Evolutionary conservation across 2,888 invertebrate species (phyloP).

Genomic region (Octonoba sinensis): DNA sequence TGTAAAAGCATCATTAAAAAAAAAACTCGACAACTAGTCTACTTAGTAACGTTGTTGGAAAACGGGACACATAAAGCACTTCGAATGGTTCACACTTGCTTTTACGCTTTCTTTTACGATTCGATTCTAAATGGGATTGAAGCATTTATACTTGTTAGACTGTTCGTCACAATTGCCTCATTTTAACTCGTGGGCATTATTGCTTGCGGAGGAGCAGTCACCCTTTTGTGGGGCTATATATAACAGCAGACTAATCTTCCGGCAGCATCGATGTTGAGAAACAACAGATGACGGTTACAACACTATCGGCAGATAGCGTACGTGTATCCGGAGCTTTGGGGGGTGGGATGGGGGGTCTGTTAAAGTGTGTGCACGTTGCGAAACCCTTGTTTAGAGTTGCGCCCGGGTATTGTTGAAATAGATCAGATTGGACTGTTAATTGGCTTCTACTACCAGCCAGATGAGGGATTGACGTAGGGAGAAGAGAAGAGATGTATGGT

Average conservation of each 20-base stretch:
- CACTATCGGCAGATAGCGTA: conserved; percentile 51
- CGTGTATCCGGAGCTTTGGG: background rate
- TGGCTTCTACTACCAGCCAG: conserved; percentile 47
- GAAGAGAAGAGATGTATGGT: conserved; percentile 21
- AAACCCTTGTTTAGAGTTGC: conserved; percentile 16
- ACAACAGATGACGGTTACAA: conserved; percentile 49
- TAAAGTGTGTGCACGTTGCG: conserved; percentile 27
- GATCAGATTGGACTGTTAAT: conserved; percentile 56
- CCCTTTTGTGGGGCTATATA: background rate
- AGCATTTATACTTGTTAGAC: too few relatives aligned
- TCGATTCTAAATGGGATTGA: too few relatives aligned
- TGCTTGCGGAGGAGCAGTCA: too few relatives aligned
- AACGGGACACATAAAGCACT: too few relatives aligned
- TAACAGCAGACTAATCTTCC: background rate
- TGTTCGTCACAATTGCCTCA: too few relatives aligned
- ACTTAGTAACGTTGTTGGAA: too few relatives aligned
- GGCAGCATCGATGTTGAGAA: conserved; percentile 29
- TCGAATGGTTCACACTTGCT: too few relatives aligned
- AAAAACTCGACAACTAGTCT: too few relatives aligned
- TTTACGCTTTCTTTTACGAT: too few relatives aligned
- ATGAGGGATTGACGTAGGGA: conserved; percentile 50
- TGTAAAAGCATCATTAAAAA: too few relatives aligned
- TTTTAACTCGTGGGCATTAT: too few relatives aligned
- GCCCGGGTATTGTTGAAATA: conserved; percentile 40
- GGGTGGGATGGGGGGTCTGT: background rate